A percentile compares a stretch with the other conserved stretches of the same genome.
phyloP scores from a whole-genome alignment of 2,888 invertebrate species.

The Lochmaea crataegi region DNA sequence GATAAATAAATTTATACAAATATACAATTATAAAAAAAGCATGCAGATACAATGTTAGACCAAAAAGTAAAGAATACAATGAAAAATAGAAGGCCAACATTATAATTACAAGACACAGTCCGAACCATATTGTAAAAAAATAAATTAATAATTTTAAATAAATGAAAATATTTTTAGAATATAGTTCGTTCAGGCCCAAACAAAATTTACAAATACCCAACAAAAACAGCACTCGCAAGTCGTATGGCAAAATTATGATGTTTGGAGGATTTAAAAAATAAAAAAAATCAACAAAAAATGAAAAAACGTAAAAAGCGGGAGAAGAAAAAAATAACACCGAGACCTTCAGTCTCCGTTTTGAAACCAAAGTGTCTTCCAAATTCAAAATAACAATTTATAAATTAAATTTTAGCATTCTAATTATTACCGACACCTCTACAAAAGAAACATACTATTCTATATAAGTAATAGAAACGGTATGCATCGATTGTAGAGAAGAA shows the following conservation, averaged over 20 bases:
- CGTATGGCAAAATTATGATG: slow-evolving; percentile 61
- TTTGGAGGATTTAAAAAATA: slow-evolving; percentile 46
- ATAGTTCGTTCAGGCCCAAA: slow-evolving; percentile 51
- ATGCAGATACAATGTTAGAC: slow-evolving; percentile 64
- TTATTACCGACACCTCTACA: slow-evolving; percentile 27
- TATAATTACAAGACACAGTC: slow-evolving; percentile 53
- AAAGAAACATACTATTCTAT: slow-evolving; percentile 36
- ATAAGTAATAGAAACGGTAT: slow-evolving; percentile 47
- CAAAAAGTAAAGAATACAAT: slow-evolving; percentile 63
- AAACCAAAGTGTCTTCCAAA: slow-evolving; percentile 59
- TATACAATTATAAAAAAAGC: slow-evolving; percentile 56
- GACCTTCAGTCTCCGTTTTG: slow-evolving; percentile 62
- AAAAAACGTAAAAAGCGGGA: slow-evolving; percentile 55
- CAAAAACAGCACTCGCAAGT: slow-evolving; percentile 57
- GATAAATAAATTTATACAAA: slow-evolving; percentile 47
- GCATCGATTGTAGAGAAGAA: slow-evolving; percentile 15
- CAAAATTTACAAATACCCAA: slow-evolving; percentile 56
- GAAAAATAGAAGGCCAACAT: slow-evolving; percentile 67
- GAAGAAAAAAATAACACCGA: slow-evolving; percentile 57
- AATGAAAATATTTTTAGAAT: slow-evolving; percentile 40
- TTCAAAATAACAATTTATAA: not conserved
- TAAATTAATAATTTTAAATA: slow-evolving; percentile 7
- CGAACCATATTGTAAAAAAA: slow-evolving; percentile 49
- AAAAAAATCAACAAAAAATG: slow-evolving; percentile 47
- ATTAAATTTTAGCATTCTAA: not conserved